Evolutionary conservation across 2,888 invertebrate species (phyloP), one percentile per base, ranked within the genome.

Genomic region (Cyclophora albipunctata): DNA sequence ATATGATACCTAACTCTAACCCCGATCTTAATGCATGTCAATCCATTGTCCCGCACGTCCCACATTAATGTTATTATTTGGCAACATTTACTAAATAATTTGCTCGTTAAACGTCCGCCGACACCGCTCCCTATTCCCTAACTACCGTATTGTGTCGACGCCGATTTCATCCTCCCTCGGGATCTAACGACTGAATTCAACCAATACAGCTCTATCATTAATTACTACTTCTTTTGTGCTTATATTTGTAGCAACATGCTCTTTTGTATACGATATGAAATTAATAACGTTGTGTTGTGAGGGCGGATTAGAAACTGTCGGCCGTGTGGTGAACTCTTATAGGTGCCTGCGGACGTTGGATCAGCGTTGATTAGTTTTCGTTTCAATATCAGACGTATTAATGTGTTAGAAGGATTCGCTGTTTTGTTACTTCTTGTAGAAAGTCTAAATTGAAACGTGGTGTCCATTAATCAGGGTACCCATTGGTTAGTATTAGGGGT

Each of bases 71-170:
- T 86, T 84, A 86, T 87, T 86, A 88, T 86, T 87, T 87, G 84
- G 79, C 84, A 85, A 86, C 87, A 86, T 87, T 88, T 86, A 88
- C 81, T 83, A 86, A 87, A 87, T 88, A 85, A 87, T 86, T 85
- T 80, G 81, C 81, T 87, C 83, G 87, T 86, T 87, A 87, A 87
- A 85, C 84, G 83, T 73, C 81, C 62, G 76, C 77, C 75, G 81
- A 83, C 84, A 76, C 72, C 37, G 71, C 71, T 67, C 78, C 77
- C 74, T 70, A 61, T 57, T 63, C 75, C 74, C 81, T 86, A 86
- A 86, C 85, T 85, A 85, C 77, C 71, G 83, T 78, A 85, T 87
- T 87, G 87, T 86, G 78, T 69, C 63, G 63, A 48, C 60, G 60
- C 54, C 71, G 42, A 7, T 3, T 7, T n/a, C 7, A 4, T 4